phyloP scores from a whole-genome alignment of 2,888 invertebrate genomes.

The Scaptomyza polygonia region DNA sequence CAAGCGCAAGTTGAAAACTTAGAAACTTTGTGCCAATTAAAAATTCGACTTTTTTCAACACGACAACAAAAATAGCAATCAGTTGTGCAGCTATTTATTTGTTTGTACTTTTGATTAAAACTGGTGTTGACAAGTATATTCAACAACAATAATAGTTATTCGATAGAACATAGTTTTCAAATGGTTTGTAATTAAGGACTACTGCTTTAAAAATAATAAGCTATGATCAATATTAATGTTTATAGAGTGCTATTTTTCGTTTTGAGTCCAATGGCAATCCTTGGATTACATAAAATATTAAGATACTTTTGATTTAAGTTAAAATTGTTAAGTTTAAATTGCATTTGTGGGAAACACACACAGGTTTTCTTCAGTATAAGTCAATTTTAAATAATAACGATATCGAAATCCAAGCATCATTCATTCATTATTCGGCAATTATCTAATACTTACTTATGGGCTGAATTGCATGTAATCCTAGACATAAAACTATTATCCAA shows the following conservation, averaged over 20 bases:
- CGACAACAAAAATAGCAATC: background rate
- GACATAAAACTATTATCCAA: constrained; percentile 83
- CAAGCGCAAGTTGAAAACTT: background rate
- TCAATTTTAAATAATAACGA: background rate
- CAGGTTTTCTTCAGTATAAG: background rate
- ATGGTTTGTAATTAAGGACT: background rate
- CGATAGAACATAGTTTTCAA: background rate
- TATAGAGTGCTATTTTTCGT: background rate
- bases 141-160: background rate
- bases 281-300: background rate
- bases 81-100: background rate
- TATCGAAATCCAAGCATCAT: background rate
- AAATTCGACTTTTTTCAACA: background rate
- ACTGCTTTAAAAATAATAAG: background rate
- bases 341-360: background rate
- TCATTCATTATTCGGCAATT: background rate
- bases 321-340: background rate
- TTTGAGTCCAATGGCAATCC: no score
- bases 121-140: background rate
- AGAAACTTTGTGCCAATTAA: background rate
- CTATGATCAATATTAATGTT: background rate
- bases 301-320: no score
- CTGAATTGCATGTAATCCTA: constrained; percentile 82
- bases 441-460: constrained; percentile 81
- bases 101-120: background rate